Evolutionary conservation across 2,113 vertebrate species (phyloP), one percentile per base, ranked within the genome.

Genomic region (Suncus etruscus): DNA sequence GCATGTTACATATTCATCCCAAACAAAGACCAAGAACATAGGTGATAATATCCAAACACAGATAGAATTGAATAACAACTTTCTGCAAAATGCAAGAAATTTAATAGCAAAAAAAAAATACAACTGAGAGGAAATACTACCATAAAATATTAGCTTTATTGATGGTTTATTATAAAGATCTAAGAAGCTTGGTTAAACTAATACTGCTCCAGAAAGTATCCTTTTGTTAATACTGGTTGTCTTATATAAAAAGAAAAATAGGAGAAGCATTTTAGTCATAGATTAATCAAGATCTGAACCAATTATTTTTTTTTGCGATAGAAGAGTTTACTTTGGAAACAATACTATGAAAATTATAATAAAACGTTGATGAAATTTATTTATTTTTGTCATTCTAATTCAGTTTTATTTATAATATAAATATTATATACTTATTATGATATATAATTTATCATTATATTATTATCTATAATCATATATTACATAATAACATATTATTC

Each of bases 21-120:
- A 50, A 50, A 96, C 82, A 83, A 93, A 0, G 1, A 94, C 77
- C 15, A 93, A 95, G 91, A 89, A 97, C n/a, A 96, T 74, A 97
- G 92, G 94, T 96, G 96, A 95, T 83, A 91, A 72, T 95, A 95
- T 77, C 91, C 87, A 91, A 97, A 95, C 97, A 96, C 96, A 97
- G 95, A 97, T 97, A 95, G 96, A 89, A 90, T 94, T 91, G 97
- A 96, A 96, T 94, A 96, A 95, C 76, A 54, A 31, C 80, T 76
- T 79, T 92, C 93, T 96, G 89, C 94, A 97, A 97, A 96, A 96
- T 94, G 92, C 0, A 93, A n/a, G 89, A 96, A 92, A 94, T 92
- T 79, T 91, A 83, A 92, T 47, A 94, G 84, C 92, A 87, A 83
- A n/a, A 76, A 82, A 83, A 72, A 94, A 79, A 88, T 75, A 7